Evolutionary conservation across 1,140 invertebrate species (phyloP).

Genomic region (Drosophila paulistorum): DNA sequence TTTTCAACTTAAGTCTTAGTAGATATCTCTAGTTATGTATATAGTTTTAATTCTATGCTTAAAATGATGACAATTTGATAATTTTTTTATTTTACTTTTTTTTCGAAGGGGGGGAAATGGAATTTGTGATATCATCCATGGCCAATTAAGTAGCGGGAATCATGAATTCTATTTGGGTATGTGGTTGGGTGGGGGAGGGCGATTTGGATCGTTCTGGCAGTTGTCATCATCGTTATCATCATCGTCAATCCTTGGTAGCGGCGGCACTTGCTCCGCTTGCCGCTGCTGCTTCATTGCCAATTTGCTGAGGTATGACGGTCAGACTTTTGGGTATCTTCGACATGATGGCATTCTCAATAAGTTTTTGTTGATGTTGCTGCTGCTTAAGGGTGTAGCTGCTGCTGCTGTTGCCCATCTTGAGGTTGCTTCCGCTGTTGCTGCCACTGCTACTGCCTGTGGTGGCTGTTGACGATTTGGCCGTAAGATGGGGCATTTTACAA

Average conservation of each 20-base stretch:
- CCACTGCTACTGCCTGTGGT: slow-evolving; percentile 33
- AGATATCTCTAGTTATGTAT: neutral
- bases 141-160: neutral
- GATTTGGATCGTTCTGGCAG: slow-evolving; percentile 11
- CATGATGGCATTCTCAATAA: slow-evolving; percentile 83
- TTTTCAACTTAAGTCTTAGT: slow-evolving; percentile 13
- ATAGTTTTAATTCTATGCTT: neutral
- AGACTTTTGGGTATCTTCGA: slow-evolving; percentile 90
- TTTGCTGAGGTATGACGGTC: slow-evolving; percentile 88
- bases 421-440: slow-evolving; percentile 6
- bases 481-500: slow-evolving; percentile 65
- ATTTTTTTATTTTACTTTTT: neutral
- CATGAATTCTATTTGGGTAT: neutral
- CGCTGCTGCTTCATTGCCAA: slow-evolving; percentile 22
- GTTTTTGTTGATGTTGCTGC: slow-evolving; percentile 65
- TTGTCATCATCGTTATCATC: neutral
- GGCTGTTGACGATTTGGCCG: slow-evolving; percentile 62
- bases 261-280: neutral
- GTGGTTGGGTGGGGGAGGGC: too few relatives aligned
- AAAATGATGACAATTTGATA: slow-evolving; percentile 1
- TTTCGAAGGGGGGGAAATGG: neutral
- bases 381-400: slow-evolving; percentile 43
- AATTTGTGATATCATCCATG: slow-evolving; percentile 38
- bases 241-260: neutral
- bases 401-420: slow-evolving; percentile 28